phyloP scores from a whole-genome alignment of 2,797 vertebrate species.

The Salarias fasciatus region DNA sequence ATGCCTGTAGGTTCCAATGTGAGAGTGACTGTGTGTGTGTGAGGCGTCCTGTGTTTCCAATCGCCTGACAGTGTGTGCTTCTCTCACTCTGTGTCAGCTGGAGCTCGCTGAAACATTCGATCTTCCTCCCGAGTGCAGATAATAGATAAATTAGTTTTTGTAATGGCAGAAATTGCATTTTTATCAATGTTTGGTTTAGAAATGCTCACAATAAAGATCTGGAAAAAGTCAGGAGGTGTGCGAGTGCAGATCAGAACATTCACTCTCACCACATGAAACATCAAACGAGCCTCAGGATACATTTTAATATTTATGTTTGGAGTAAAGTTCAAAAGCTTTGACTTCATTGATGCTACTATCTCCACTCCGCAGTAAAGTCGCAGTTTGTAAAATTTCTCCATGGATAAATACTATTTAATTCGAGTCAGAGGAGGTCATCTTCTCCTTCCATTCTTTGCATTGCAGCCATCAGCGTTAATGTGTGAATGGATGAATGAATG shows the following conservation, averaged over 20 bases:
- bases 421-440: no score
- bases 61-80: no score
- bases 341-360: constrained; percentile 6
- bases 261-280: neutral
- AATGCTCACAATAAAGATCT: neutral
- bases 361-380: constrained; percentile 6
- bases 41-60: no score
- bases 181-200: neutral
- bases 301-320: no score
- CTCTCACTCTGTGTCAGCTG: no score
- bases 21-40: no score
- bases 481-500: no score
- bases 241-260: neutral
- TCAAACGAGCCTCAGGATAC: no score
- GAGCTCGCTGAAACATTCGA: no score
- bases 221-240: neutral
- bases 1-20: no score
- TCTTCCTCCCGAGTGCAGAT: neutral
- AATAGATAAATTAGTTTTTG: neutral
- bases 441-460: no score
- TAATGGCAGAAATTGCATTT: neutral
- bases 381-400: constrained; percentile 14
- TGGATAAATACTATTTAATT: neutral
- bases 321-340: constrained; percentile 6
- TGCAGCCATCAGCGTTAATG: no score